Base-by-base conservation (phyloP, 2,888 invertebrate species). In the Tiphia femorata region DNA sequence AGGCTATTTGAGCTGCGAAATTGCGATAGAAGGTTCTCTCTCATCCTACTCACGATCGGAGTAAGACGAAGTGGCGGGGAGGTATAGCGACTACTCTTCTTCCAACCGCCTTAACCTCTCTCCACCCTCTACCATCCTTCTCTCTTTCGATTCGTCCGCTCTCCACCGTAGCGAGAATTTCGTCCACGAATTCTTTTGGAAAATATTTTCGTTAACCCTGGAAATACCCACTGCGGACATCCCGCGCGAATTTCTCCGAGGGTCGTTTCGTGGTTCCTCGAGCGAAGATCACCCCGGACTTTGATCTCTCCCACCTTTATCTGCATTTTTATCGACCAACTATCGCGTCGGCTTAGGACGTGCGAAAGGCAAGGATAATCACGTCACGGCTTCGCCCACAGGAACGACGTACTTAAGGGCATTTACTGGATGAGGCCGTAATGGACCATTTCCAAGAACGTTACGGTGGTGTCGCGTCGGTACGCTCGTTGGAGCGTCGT, bases 1-100 rank as follows among this genome's bases (percentile, higher is more conserved):
- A 25, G 30, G 33, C 43, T 68, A 52, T 68, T 68, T 59, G 68
- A 51, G 42, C 46, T 64, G 10, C 49, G 59, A 54, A 64, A 67
- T 67, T 67, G 59, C 57, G 58, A 64, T 44, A 1, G 27, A 17
- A 27, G 23, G 8, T 23, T 25, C 7, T 14, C 25, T n/a, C 1
- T 21, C 19, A 21, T n/a, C 23, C 42, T 42, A n/a, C n/a, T n/a
- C n/a, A n/a, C n/a, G n/a, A n/a, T 8, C n/a, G 17, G 27, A 16
- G 25, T 23, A 29, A 41, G n/a, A 37, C 8, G 37, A 23, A n/a
- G 14, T 6, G 16, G 12, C 23, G 41, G 8, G 6, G 5, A 12
- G 41, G n/a, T n/a, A n/a, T n/a, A n/a, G n/a, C n/a, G n/a, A n/a
- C 12, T 21, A 7, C 7, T 12, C 23, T 20, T 41, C 4, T 20